Conservation (phyloP, 2,113 vertebrate species). For the Ailurus styani region DNA sequence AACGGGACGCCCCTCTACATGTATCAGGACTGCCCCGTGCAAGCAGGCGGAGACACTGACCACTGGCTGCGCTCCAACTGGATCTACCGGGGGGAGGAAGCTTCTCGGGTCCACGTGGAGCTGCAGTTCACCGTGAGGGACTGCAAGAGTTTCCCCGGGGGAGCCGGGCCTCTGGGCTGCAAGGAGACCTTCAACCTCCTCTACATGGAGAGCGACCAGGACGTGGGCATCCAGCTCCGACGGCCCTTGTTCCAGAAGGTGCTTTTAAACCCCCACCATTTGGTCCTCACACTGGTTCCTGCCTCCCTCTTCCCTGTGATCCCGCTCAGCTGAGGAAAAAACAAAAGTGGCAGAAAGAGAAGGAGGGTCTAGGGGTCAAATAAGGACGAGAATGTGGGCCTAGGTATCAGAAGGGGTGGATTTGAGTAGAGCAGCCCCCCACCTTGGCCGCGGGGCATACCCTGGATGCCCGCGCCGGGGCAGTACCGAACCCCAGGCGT, state of each 20-base stretch:
- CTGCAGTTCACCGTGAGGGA: conserved; percentile 84
- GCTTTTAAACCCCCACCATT: not conserved
- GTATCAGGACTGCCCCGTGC: conserved; percentile 84
- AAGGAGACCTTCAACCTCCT: conserved; percentile 87
- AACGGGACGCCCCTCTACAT: conserved; percentile 82
- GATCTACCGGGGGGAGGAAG: conserved; percentile 82
- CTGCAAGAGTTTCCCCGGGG: conserved; percentile 83
- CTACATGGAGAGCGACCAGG: conserved; percentile 85
- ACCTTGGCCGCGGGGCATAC: not conserved
- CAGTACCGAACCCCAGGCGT: not conserved
- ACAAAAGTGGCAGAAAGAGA: not conserved
- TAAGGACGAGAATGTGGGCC: not conserved
- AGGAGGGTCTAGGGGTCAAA: not conserved
- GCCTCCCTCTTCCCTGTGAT: not conserved
- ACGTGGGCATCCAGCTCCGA: conserved; percentile 84
- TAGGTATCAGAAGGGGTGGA: not conserved
- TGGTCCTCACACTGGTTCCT: not conserved
- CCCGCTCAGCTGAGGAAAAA: not conserved
- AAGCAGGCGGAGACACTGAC: conserved; percentile 76
- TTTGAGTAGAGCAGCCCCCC: not conserved
- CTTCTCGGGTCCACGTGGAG: conserved; percentile 78
- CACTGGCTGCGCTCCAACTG: conserved; percentile 87
- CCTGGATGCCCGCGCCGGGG: not conserved
- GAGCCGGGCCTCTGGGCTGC: conserved; percentile 77
- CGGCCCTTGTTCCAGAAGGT: conserved; percentile 83